These are phyloP conservation scores for Chironomus tepperi DNA, from an alignment of 1,140 invertebrate species.

Conservation along the genomic window DNA sequence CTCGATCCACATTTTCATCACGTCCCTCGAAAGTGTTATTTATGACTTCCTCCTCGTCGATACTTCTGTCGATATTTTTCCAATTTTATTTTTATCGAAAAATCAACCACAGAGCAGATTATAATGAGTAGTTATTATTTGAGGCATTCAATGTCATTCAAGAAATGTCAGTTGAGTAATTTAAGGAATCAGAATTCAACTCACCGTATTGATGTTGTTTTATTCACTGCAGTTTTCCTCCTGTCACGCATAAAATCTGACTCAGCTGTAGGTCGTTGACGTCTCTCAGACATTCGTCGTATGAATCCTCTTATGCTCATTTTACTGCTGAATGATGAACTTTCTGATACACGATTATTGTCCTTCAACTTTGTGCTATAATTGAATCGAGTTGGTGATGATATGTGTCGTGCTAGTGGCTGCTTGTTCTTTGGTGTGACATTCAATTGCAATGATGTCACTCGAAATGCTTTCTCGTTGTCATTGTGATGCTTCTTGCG, in stretches of 20 bases:
- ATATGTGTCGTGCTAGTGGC: conserved; percentile 33
- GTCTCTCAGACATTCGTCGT: neutral
- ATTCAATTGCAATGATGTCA: conserved; percentile 25
- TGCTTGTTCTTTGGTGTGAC: conserved; percentile 29
- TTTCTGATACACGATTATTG: neutral
- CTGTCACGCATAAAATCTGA: neutral
- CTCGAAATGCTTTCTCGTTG: conserved; percentile 16
- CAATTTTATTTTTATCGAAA: too few relatives aligned
- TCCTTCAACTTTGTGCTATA: neutral
- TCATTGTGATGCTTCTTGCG: neutral
- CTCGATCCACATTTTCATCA: conserved; percentile 31
- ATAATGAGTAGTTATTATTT: too few relatives aligned
- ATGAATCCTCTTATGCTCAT: neutral
- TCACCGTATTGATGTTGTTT: neutral
- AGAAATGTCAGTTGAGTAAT: neutral
- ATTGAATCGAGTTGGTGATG: conserved; percentile 29
- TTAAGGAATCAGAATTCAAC: neutral
- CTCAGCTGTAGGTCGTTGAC: neutral
- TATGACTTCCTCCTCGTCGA: neutral
- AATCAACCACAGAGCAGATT: neutral
- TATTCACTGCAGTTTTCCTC: neutral
- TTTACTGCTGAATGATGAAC: neutral
- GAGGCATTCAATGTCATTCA: neutral
- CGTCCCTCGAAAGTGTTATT: conserved; percentile 28
- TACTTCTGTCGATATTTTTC: neutral